phyloP scores from a whole-genome alignment of 2,797 vertebrate species.

The Ambastaia sidthimunki region DNA sequence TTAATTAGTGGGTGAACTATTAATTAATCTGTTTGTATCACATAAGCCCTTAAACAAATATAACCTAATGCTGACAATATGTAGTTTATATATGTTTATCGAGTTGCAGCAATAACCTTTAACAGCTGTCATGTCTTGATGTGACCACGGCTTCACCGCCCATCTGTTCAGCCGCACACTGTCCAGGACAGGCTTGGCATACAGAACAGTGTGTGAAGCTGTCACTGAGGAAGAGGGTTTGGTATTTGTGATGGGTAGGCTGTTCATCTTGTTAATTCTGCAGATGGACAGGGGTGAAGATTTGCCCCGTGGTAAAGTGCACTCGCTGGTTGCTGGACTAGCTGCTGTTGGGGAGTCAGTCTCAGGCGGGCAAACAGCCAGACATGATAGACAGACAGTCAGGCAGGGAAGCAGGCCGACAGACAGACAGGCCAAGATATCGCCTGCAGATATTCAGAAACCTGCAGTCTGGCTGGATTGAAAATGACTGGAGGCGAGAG shows the following conservation, averaged over 20 bases:
- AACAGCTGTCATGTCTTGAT: conserved; percentile 12
- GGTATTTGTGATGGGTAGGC: conserved; percentile 62
- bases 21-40: neutral
- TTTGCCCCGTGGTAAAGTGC: conserved; percentile 78
- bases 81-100: neutral
- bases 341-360: conserved; percentile 11
- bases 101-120: conserved; percentile 16
- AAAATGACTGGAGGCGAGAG: conserved; percentile 78
- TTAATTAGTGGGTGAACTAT: neutral
- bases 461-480: conserved; percentile 77
- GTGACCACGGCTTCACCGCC: neutral
- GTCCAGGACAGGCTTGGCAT: conserved; percentile 5
- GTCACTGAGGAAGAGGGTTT: conserved; percentile 39
- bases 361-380: conserved; percentile 36
- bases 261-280: conserved; percentile 78
- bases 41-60: neutral
- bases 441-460: conserved; percentile 80
- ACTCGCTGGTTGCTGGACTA: conserved; percentile 58
- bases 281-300: conserved; percentile 70
- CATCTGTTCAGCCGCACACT: conserved; percentile 36
- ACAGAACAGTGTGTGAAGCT: neutral
- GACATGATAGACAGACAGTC: conserved; percentile 44
- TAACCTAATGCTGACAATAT: neutral
- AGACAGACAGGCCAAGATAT: conserved; percentile 71
- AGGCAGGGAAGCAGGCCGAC: conserved; percentile 53